Evolutionary conservation across 2,888 invertebrate genomes (phyloP).

Genomic region (Tetanocera ferruginea): DNA sequence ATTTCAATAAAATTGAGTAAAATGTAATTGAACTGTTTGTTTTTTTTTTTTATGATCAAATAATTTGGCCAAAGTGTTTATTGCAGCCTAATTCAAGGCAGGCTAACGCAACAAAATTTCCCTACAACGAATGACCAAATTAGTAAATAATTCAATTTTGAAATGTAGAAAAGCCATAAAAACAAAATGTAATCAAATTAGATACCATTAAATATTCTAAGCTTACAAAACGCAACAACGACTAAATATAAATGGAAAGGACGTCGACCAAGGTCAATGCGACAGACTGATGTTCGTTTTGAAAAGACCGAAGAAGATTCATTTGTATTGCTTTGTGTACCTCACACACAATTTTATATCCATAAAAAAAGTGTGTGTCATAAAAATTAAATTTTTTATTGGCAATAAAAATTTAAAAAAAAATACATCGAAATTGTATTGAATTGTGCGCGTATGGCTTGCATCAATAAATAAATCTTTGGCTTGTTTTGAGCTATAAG

Average conservation of each 20-base stretch:
- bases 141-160: not conserved
- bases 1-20: not conserved
- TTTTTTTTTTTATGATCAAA: too few relatives aligned
- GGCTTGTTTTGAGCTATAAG: not conserved
- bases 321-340: too few relatives aligned
- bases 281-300: not conserved
- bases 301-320: not conserved
- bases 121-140: not conserved
- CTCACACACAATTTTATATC: not conserved
- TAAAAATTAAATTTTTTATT: constrained; percentile 4
- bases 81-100: too few relatives aligned
- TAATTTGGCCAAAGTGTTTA: too few relatives aligned
- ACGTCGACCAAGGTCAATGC: not conserved
- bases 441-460: not conserved
- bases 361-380: not conserved
- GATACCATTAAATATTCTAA: not conserved
- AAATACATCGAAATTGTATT: not conserved
- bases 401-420: not conserved
- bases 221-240: not conserved
- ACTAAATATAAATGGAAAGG: not conserved
- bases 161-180: too few relatives aligned
- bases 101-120: not conserved
- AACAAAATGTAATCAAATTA: too few relatives aligned
- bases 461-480: not conserved
- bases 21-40: not conserved